Evolutionary conservation across 2,113 vertebrate genomes (phyloP).

Genomic region (Poeciliopsis occidentalis): DNA sequence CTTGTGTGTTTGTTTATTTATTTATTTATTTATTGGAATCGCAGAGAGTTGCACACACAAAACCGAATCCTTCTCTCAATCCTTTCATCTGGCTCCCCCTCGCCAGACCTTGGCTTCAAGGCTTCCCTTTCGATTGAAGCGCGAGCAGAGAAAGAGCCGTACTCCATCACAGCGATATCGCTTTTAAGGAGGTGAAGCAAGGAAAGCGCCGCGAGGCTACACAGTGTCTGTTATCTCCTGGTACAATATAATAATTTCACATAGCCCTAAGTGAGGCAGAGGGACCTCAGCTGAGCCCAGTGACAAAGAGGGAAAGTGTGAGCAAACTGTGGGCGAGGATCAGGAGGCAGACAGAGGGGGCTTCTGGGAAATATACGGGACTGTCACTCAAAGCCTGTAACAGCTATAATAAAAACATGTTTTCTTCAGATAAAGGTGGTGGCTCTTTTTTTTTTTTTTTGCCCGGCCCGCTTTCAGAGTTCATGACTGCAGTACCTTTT

Average conservation of each 20-base stretch:
- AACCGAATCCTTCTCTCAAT: constrained; percentile 49
- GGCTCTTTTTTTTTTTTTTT: neutral
- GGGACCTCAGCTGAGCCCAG: constrained; percentile 64
- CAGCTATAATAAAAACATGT: constrained; percentile 52
- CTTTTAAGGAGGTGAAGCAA: constrained; percentile 73
- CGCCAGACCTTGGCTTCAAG: constrained; percentile 69
- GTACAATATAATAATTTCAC: constrained; percentile 75
- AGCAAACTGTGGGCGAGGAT: constrained; percentile 61
- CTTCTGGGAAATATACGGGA: constrained; percentile 55
- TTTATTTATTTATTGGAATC: constrained; percentile 32
- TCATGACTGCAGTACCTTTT: constrained; percentile 35
- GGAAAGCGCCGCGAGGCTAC: constrained; percentile 76
- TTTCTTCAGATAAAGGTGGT: constrained; percentile 21
- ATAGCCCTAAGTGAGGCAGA: constrained; percentile 63
- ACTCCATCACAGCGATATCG: constrained; percentile 72
- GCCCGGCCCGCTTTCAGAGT: constrained; percentile 25
- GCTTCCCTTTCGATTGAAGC: constrained; percentile 64
- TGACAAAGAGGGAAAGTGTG: constrained; percentile 58
- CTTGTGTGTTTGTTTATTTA: neutral
- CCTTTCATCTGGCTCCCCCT: constrained; percentile 66
- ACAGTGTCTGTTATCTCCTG: constrained; percentile 72
- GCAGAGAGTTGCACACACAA: constrained; percentile 44
- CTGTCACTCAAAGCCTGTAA: constrained; percentile 50
- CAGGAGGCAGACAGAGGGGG: constrained; percentile 39
- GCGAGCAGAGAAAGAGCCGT: constrained; percentile 50